Evolutionary conservation across 64 coral and sea anemone genomes (phyloP).

Genomic region (Montipora foliosa): DNA sequence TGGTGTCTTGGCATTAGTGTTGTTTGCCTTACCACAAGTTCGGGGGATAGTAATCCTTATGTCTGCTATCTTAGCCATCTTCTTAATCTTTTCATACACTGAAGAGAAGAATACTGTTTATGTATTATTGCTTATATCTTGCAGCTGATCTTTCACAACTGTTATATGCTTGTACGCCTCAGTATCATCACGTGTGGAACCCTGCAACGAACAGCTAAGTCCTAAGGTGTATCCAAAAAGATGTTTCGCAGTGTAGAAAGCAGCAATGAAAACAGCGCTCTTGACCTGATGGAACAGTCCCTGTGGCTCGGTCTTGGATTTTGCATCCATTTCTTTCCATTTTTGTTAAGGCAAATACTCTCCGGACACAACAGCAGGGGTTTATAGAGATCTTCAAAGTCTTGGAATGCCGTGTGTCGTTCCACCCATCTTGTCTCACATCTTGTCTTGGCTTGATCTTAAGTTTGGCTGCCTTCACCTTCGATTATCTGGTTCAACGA

Average conservation of each 20-base stretch:
- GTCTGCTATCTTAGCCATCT: too few relatives aligned
- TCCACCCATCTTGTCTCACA: conserved; percentile 66
- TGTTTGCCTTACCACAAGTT: too few relatives aligned
- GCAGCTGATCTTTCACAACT: too few relatives aligned
- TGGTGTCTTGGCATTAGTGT: too few relatives aligned
- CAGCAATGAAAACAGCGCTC: conserved; percentile 45
- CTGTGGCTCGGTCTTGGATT: conserved; percentile 71
- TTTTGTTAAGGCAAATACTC: conserved; percentile 60
- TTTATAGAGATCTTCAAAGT: conserved; percentile 74
- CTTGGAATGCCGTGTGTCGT: conserved; percentile 28
- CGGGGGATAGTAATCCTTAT: too few relatives aligned
- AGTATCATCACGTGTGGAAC: conserved; percentile 60
- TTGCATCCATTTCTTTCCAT: conserved; percentile 65
- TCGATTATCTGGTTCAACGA: conserved; percentile 28
- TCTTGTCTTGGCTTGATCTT: conserved; percentile 56
- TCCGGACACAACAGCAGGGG: conserved; percentile 58
- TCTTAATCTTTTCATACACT: too few relatives aligned
- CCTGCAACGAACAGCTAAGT: conserved; percentile 66
- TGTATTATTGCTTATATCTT: too few relatives aligned
- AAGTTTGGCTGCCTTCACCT: conserved; percentile 51
- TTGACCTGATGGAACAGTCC: conserved; percentile 69
- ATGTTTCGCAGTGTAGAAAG: too few relatives aligned
- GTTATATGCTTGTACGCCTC: conserved; percentile 37
- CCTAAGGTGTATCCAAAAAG: conserved; percentile 65
- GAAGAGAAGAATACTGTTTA: too few relatives aligned